Conservation (phyloP, 1,140 invertebrate genomes). For the Oedothorax gibbosus region DNA sequence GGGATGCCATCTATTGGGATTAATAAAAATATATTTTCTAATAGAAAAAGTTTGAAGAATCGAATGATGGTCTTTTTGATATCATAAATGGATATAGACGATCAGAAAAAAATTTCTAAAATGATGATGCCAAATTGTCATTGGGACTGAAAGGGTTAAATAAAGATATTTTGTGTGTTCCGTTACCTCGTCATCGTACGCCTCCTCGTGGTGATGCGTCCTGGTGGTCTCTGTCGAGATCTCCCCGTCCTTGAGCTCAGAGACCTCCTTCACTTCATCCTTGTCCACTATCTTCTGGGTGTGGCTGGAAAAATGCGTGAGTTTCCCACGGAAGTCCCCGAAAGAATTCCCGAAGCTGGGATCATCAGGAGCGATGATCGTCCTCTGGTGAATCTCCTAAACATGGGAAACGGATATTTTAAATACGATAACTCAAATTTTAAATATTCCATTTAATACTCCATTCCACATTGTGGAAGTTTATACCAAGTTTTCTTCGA, state of each 20-base stretch:
- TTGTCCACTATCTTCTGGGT: conserved; percentile 83
- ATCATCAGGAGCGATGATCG: conserved; percentile 61
- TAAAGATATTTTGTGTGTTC: background rate
- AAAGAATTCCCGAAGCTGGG: conserved; percentile 27
- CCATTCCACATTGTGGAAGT: too few species aligned
- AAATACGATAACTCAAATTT: too few species aligned
- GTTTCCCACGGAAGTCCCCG: conserved; percentile 37
- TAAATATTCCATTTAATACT: too few species aligned
- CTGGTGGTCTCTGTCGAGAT: conserved; percentile 81
- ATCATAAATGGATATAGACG: too few species aligned
- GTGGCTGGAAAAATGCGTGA: conserved; percentile 66
- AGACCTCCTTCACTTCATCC: conserved; percentile 81
- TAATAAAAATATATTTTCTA: too few species aligned
- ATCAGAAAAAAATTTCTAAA: too few species aligned
- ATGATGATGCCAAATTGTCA: too few species aligned
- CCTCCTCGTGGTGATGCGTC: conserved; percentile 73
- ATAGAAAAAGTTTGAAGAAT: too few species aligned
- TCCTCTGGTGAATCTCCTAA: conserved; percentile 62
- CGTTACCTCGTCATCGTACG: conserved; percentile 72
- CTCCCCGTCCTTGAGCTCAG: conserved; percentile 77
- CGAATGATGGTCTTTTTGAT: too few species aligned
- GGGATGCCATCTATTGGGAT: too few species aligned
- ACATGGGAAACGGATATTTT: background rate
- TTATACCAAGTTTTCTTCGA: too few species aligned
- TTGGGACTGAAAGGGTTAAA: background rate